Conservation (phyloP, 1,140 invertebrate genomes). For the Pogonognathellus flavescens region DNA sequence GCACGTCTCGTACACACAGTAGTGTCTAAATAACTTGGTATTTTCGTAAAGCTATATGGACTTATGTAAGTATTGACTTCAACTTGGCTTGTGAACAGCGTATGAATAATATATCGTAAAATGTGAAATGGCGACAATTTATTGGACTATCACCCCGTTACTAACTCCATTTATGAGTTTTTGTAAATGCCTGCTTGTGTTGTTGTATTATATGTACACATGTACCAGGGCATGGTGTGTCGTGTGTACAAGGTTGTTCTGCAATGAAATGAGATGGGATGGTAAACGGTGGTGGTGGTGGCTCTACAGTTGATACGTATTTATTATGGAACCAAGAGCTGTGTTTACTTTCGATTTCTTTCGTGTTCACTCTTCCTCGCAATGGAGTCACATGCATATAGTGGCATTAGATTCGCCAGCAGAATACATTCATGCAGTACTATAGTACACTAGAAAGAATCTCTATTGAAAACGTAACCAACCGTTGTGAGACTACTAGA, state of each 20-base stretch:
- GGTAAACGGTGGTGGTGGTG: not conserved
- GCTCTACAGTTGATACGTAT: not conserved
- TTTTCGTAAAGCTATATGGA: too few species aligned
- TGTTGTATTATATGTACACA: not conserved
- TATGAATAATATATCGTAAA: conserved; percentile 43
- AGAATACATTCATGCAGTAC: too few species aligned
- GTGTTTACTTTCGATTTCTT: conserved; percentile 36
- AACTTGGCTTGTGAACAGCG: not conserved
- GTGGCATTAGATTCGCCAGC: too few species aligned
- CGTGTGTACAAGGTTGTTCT: not conserved
- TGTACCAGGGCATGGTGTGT: not conserved
- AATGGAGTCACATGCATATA: not conserved
- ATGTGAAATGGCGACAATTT: conserved; percentile 15
- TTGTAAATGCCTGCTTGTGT: not conserved
- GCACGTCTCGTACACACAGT: too few species aligned
- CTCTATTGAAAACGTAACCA: too few species aligned
- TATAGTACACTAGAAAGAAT: too few species aligned
- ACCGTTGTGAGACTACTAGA: too few species aligned
- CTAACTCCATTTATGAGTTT: conserved; percentile 43
- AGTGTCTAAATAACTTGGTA: too few species aligned
- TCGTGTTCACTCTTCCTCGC: conserved; percentile 12
- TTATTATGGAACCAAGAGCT: not conserved
- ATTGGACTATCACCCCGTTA: conserved; percentile 25
- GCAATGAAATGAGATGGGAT: conserved; percentile 12
- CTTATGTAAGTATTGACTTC: too few species aligned